Base-by-base conservation (phyloP, 1,140 invertebrate species). In the Drosophila aff. region DNA sequence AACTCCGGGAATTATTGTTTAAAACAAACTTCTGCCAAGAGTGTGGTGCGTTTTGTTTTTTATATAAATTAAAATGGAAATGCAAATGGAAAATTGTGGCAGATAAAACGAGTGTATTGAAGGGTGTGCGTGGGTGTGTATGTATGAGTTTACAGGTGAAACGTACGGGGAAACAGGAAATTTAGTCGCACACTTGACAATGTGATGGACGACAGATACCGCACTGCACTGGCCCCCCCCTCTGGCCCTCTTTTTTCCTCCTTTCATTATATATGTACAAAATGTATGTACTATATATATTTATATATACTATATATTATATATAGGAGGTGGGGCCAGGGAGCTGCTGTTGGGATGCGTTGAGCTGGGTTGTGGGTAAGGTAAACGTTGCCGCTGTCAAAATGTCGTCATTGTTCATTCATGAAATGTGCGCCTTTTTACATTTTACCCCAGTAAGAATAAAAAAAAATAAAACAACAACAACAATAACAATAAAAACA, bases 381-480 rank as follows among this genome's bases (percentile, higher is more conserved):
- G 65, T 76, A 78, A 76, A 64, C 58, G 80, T 67, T 83, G 76
- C 81, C 82, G 65, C 81, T 89, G 85, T 89, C 85, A 90, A 89
- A 89, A 90, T 89, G 84, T 89, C 84, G 85, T 89, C 84, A 89
- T 89, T 90, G 84, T 89, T 90, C 84, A 89, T 89, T 89, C 84
- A 89, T 89, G 85, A 89, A 89, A 89, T 89, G 84, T 85, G 66
- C 85, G 75, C 85, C 81, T 76, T 89, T 89, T 89, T 61, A 76
- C 62, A 76, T 76, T 86, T 65, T 68, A 49, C 62, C 65, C 64
- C 50, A 82, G 55, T 62, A 68, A 40, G 52, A 75, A 18, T 13
- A 78, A 18, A 65, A 75, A 18, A 13, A 78, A 21, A 65, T 59
- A 58, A 33, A 76, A 41, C 60, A 58, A 23, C 40, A 73, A 58